Conservation (phyloP, 2,888 invertebrate species). For the Tinea trinotella region DNA sequence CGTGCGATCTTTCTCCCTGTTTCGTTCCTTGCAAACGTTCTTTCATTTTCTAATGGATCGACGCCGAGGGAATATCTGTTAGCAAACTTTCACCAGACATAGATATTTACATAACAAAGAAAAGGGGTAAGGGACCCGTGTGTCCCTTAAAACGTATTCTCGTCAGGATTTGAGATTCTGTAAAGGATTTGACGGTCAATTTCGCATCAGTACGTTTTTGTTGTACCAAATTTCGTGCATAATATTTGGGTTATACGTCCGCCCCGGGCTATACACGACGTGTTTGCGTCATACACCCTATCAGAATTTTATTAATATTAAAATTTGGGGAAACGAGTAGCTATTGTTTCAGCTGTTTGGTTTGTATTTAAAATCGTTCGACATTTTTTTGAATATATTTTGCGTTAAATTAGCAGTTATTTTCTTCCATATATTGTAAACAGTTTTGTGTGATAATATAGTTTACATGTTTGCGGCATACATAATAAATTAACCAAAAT, state of each 20-base stretch:
- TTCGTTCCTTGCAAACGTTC: conserved; percentile 47
- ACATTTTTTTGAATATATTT: background rate
- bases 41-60: conserved; percentile 66
- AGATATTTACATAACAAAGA: conserved; percentile 63
- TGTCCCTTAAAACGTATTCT: conserved; percentile 53
- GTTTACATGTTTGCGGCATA: background rate
- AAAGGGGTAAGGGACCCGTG: conserved; percentile 49
- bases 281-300: background rate
- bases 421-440: too few species aligned
- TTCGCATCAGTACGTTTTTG: conserved; percentile 44
- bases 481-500: background rate
- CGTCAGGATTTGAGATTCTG: conserved; percentile 50
- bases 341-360: background rate
- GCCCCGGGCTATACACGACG: background rate
- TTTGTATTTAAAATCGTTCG: background rate
- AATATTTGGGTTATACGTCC: conserved; percentile 26
- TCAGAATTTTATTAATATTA: background rate
- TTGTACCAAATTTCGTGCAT: conserved; percentile 38
- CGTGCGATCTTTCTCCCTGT: conserved; percentile 32
- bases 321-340: background rate
- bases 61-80: conserved; percentile 51
- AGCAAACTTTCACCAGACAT: conserved; percentile 50
- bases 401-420: background rate
- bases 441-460: background rate
- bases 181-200: conserved; percentile 57